Conservation (phyloP, 2,888 invertebrate genomes). For the Macrosoma leucophasiata region DNA sequence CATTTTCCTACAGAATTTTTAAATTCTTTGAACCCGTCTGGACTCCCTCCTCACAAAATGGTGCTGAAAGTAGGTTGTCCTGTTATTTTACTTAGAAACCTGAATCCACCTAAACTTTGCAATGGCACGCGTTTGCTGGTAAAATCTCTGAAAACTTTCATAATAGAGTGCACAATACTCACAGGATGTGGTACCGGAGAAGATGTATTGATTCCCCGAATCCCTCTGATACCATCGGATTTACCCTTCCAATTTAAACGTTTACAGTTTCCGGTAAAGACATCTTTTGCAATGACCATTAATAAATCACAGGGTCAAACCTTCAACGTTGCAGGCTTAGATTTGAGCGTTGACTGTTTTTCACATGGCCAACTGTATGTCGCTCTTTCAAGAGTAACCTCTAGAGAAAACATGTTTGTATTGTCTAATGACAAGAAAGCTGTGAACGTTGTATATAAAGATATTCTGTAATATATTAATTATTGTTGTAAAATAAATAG, state of each 20-base stretch:
- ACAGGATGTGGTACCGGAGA: constrained; percentile 27
- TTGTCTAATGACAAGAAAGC: constrained; percentile 10
- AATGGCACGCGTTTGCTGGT: constrained; percentile 25
- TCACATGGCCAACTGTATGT: constrained; percentile 14
- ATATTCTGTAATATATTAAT: neutral
- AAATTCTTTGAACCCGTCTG: constrained; percentile 22
- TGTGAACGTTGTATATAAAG: constrained; percentile 7
- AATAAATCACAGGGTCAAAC: constrained; percentile 16
- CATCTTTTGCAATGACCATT: constrained; percentile 22
- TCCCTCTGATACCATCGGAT: constrained; percentile 25
- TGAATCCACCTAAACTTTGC: constrained; percentile 27
- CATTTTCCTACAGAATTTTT: constrained; percentile 21
- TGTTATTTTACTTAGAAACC: constrained; percentile 28
- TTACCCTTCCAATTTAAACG: constrained; percentile 28
- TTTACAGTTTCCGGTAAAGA: constrained; percentile 24
- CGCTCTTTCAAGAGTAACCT: constrained; percentile 6
- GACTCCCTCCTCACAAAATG: constrained; percentile 26
- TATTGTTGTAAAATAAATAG: too few species aligned
- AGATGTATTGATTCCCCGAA: constrained; percentile 20
- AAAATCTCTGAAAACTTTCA: constrained; percentile 27
- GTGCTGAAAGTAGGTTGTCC: constrained; percentile 28
- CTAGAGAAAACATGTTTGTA: constrained; percentile 11
- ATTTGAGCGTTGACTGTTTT: constrained; percentile 19
- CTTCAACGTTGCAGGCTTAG: constrained; percentile 17
- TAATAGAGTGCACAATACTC: constrained; percentile 30